A percentile compares a stretch with the other conserved stretches of the same genome.
phyloP scores from a whole-genome alignment of 2,113 vertebrate genomes.

The Crotalus horridus region DNA sequence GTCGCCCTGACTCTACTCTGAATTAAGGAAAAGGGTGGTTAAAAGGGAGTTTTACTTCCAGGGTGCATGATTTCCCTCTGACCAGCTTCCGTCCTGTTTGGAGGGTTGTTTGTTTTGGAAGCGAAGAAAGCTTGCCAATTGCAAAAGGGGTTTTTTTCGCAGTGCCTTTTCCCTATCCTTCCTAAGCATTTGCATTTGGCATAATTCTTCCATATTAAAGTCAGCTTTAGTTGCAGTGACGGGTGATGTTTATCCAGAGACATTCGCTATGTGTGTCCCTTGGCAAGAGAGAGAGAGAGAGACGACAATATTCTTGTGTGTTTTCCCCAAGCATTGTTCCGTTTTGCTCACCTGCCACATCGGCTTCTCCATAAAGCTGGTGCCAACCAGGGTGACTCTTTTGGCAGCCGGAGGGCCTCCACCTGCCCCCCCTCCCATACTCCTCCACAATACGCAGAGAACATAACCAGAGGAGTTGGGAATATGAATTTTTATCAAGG shows the following conservation, averaged over 20 bases:
- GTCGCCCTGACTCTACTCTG: not conserved
- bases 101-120: not conserved
- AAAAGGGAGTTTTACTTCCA: not conserved
- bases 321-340: not conserved
- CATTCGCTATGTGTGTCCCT: not conserved
- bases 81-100: not conserved
- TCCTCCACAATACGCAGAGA: not conserved
- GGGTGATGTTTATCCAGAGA: not conserved
- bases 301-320: too few relatives aligned
- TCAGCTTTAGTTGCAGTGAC: not conserved
- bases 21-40: not conserved
- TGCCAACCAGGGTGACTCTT: not conserved
- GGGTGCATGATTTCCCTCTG: not conserved
- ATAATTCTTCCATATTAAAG: not conserved
- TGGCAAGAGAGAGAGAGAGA: not conserved
- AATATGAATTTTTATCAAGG: not conserved
- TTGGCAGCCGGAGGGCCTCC: not conserved
- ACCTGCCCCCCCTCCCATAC: not conserved
- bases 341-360: not conserved
- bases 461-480: not conserved
- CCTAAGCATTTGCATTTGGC: not conserved
- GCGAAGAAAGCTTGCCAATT: not conserved
- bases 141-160: not conserved
- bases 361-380: not conserved
- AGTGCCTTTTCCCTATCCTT: not conserved